These are phyloP conservation scores for Cryptosula pallasiana DNA, from an alignment of 2,888 invertebrate genomes.

Conservation along the genomic window DNA sequence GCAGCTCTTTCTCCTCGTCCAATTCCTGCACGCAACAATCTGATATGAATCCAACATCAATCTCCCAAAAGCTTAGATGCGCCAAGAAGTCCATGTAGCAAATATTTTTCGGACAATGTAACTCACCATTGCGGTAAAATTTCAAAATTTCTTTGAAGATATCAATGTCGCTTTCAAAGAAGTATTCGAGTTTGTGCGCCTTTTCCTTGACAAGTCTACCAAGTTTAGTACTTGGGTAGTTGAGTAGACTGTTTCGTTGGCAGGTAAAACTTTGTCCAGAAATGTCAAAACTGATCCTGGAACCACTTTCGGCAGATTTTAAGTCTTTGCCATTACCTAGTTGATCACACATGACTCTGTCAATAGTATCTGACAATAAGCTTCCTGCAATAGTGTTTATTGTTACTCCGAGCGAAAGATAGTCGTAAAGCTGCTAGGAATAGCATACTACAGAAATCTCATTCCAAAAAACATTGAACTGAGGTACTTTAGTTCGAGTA, in stretches of 20 bases:
- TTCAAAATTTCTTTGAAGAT: conserved; percentile 15
- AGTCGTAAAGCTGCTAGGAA: no score
- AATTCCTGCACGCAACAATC: not conserved
- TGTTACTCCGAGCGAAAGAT: no score
- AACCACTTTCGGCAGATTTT: no score
- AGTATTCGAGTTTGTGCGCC: not conserved
- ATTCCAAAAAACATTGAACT: no score
- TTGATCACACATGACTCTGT: no score
- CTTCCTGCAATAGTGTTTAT: no score
- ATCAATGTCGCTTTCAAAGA: not conserved
- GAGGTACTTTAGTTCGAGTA: no score
- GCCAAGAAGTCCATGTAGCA: not conserved
- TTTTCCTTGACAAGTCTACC: not conserved
- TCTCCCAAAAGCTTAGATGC: conserved; percentile 5
- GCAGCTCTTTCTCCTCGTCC: not conserved
- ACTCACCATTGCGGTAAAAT: not conserved
- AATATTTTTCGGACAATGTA: conserved; percentile 16
- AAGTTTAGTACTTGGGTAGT: not conserved
- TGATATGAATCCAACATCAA: not conserved
- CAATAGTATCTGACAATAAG: no score
- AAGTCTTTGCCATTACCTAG: no score
- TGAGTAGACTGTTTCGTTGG: not conserved
- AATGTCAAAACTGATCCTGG: no score
- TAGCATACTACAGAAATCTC: no score
- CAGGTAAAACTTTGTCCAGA: conserved; percentile 17